Conservation (phyloP, 2,888 invertebrate genomes). For the Archips xylosteana region DNA sequence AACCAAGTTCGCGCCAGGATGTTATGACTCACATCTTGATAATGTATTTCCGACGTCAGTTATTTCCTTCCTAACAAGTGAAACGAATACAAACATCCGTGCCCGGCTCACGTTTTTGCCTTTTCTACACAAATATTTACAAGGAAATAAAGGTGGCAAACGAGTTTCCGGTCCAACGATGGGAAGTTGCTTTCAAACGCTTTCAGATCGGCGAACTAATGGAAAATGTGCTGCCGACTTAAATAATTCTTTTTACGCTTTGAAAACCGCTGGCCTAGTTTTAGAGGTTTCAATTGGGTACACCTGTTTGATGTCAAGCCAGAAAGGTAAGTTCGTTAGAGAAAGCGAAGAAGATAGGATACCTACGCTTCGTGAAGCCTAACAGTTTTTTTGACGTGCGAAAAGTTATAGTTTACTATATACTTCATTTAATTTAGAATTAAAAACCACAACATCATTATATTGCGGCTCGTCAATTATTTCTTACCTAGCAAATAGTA, state of each 20-base stretch:
- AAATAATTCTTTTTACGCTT: constrained; percentile 38
- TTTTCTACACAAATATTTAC: constrained; percentile 26
- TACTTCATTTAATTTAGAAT: too few relatives aligned
- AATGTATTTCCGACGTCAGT: constrained; percentile 11
- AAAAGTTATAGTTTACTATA: neutral
- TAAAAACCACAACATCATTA: too few relatives aligned
- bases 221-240: constrained; percentile 27
- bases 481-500: too few relatives aligned
- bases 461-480: too few relatives aligned
- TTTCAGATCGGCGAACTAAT: constrained; percentile 35
- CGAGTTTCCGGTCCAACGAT: constrained; percentile 32
- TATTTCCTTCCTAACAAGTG: constrained; percentile 10
- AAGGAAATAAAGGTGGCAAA: constrained; percentile 31
- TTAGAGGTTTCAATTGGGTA: constrained; percentile 21
- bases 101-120: constrained; percentile 8
- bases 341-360: neutral
- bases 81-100: constrained; percentile 14
- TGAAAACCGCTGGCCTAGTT: constrained; percentile 29
- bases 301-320: neutral
- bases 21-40: neutral
- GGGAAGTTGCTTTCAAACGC: constrained; percentile 29
- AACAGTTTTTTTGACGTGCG: neutral
- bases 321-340: constrained; percentile 15
- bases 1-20: neutral
- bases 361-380: neutral